Conservation (phyloP, 2,888 invertebrate genomes). For the Diaphora mendica region DNA sequence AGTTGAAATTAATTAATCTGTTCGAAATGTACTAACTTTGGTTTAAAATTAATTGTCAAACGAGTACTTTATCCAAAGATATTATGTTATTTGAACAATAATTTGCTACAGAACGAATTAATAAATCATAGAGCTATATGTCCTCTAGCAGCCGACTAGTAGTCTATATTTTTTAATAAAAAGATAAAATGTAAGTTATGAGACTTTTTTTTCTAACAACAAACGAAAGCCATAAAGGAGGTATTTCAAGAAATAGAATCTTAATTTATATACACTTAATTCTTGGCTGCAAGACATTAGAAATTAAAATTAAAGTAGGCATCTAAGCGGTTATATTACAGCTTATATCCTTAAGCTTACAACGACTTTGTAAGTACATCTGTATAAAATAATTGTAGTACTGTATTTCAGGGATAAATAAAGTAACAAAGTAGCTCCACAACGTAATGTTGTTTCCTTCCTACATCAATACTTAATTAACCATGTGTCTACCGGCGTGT, state of each 20-base stretch:
- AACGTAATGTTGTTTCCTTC: slow-evolving; percentile 44
- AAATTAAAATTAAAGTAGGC: not conserved
- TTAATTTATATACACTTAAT: not conserved
- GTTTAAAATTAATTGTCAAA: not conserved
- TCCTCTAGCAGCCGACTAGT: not conserved
- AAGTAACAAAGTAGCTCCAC: not conserved
- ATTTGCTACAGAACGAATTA: not conserved
- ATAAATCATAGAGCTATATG: not conserved
- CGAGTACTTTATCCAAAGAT: not conserved
- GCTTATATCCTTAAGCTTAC: not conserved
- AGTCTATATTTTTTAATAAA: not conserved
- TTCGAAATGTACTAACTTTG: not conserved
- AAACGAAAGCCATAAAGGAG: no score
- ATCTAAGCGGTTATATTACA: not conserved
- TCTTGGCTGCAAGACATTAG: not conserved
- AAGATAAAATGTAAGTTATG: not conserved
- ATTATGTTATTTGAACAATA: not conserved
- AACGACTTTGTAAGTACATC: not conserved
- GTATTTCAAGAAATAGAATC: no score
- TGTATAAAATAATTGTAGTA: not conserved
- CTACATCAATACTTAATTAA: slow-evolving; percentile 48
- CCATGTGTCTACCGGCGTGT: slow-evolving; percentile 25
- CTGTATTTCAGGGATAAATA: not conserved
- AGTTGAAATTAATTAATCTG: not conserved
- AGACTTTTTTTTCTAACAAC: not conserved